Conservation (phyloP, 2,797 vertebrate genomes). For the Halcyon smyrnensis region DNA sequence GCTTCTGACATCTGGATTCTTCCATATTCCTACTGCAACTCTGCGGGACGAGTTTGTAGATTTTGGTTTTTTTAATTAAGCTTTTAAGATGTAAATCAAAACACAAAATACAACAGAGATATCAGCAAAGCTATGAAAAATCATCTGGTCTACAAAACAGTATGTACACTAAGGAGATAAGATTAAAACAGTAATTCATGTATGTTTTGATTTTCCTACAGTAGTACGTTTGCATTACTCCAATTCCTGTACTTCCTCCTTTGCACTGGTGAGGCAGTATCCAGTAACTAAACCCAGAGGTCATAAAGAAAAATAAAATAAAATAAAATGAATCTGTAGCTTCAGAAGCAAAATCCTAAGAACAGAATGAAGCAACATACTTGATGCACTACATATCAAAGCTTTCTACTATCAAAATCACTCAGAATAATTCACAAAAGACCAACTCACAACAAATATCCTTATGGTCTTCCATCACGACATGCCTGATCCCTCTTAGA, state of each 20-base stretch:
- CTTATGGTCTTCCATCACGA: not conserved
- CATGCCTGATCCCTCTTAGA: not conserved
- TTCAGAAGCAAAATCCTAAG: not conserved
- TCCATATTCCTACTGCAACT: not conserved
- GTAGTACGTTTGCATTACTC: not conserved
- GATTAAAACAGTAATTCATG: not conserved
- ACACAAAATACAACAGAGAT: not conserved
- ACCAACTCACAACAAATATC: not conserved
- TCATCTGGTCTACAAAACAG: not conserved
- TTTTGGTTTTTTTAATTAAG: not conserved
- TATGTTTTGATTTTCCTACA: not conserved
- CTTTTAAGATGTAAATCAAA: conserved; percentile 3
- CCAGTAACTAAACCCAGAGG: conserved; percentile 19
- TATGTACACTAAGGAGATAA: not conserved
- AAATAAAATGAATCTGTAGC: not conserved
- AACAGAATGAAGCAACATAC: not conserved
- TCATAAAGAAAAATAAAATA: not conserved
- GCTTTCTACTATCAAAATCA: not conserved
- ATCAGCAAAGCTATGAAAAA: not conserved
- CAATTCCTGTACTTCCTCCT: not conserved
- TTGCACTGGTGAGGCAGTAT: not conserved
- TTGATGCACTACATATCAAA: not conserved
- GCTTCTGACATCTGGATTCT: not conserved
- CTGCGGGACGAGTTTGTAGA: not conserved
- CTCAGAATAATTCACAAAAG: not conserved